A percentile compares a stretch with the other conserved stretches of the same genome.
phyloP scores from a whole-genome alignment of 2,888 invertebrate genomes.

The Rhopalosiphum nymphaeae region DNA sequence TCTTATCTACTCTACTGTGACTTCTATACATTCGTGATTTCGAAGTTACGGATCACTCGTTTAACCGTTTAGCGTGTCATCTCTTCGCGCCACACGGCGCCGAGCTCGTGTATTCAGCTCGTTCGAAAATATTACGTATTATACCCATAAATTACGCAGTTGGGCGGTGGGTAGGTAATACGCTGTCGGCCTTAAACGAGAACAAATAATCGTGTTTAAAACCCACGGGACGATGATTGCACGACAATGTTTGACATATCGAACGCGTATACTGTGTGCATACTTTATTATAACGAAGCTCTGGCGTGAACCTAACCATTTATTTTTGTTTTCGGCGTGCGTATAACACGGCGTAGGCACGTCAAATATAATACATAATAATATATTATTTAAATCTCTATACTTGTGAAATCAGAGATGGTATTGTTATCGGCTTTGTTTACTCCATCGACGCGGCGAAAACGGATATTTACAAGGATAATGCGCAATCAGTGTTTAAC shows the following conservation, averaged over 20 bases:
- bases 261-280: neutral
- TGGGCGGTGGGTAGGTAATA: neutral
- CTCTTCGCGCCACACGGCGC: neutral
- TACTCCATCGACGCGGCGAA: neutral
- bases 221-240: neutral
- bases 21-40: slow-evolving; percentile 24
- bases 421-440: slow-evolving; percentile 6
- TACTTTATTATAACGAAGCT: neutral
- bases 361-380: neutral
- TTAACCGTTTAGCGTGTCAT: neutral
- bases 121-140: neutral
- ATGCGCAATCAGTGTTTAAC: neutral
- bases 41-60: slow-evolving; percentile 2
- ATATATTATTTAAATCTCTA: neutral
- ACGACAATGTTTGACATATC: neutral
- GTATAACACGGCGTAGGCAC: neutral
- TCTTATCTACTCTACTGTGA: neutral
- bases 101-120: neutral
- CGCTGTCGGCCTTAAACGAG: neutral
- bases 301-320: neutral
- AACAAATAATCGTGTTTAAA: neutral
- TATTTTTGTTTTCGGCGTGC: neutral
- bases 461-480: slow-evolving; percentile 15
- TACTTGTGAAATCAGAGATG: neutral
- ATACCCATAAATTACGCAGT: neutral